These are phyloP conservation scores for Chamaetylas fuelleborni DNA, from an alignment of 2,113 vertebrate genomes.

Conservation along the genomic window DNA sequence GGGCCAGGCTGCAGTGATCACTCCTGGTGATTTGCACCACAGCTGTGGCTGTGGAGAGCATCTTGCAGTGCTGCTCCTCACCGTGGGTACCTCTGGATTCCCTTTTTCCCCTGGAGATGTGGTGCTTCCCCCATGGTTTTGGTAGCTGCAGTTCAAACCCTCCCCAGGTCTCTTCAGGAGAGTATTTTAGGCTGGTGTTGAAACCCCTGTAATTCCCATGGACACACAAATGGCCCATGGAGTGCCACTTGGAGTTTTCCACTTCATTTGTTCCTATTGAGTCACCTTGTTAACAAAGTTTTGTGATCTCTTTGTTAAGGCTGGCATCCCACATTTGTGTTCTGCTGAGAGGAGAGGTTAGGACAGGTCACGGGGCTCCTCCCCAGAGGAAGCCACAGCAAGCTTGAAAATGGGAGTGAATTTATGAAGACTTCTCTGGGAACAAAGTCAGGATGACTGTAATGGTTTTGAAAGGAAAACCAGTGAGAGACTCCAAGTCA, in stretches of 20 bases:
- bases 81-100: not conserved
- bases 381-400: not conserved
- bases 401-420: not conserved
- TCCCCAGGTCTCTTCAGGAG: not conserved
- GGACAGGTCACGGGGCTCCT: not conserved
- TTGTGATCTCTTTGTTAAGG: not conserved
- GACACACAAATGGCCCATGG: not conserved
- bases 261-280: conserved; percentile 8
- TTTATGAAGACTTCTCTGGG: not conserved
- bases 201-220: not conserved
- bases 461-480: no score
- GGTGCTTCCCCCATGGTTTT: not conserved
- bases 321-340: not conserved
- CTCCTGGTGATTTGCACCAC: not conserved
- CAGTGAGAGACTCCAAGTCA: no score
- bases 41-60: not conserved
- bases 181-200: not conserved
- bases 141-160: not conserved
- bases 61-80: not conserved
- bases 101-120: not conserved
- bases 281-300: conserved; percentile 24
- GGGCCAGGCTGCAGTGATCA: not conserved
- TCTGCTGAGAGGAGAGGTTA: not conserved
- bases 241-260: conserved; percentile 16
- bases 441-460: not conserved